Conservation (phyloP, 2,888 invertebrate species). For the Heliconius aoede region DNA sequence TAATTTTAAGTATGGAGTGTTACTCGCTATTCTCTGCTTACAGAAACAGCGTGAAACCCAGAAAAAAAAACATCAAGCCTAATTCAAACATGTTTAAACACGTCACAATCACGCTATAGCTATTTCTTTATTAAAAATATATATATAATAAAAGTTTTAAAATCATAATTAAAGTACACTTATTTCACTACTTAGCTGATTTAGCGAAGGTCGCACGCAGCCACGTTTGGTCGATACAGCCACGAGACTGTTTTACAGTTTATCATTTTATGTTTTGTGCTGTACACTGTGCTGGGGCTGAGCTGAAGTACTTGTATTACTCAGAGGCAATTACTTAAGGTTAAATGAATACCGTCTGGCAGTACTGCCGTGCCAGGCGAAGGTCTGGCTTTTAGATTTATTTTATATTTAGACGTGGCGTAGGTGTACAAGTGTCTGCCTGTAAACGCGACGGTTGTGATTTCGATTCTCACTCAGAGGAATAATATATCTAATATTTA, state of each 20-base stretch:
- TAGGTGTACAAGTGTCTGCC: too few species aligned
- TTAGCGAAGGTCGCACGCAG: slow-evolving; percentile 22
- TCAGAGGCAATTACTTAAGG: slow-evolving; percentile 22
- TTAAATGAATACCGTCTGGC: slow-evolving; percentile 21
- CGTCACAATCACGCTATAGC: not conserved
- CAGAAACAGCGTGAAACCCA: too few species aligned
- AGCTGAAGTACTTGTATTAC: slow-evolving; percentile 8
- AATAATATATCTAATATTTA: too few species aligned
- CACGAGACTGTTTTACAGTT: slow-evolving; percentile 22
- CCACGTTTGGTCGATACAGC: slow-evolving; percentile 18
- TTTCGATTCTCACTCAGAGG: too few species aligned
- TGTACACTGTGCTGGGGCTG: not conserved
- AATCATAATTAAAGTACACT: not conserved
- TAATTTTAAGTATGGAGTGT: too few species aligned
- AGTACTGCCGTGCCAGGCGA: not conserved
- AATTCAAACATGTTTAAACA: too few species aligned
- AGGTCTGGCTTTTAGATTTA: slow-evolving; percentile 3
- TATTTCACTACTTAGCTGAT: not conserved
- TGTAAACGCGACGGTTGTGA: too few species aligned
- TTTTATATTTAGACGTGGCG: not conserved
- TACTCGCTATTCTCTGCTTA: too few species aligned
- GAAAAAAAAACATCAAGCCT: not conserved
- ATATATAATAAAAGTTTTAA: too few species aligned
- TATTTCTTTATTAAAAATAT: not conserved
- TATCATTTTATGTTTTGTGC: slow-evolving; percentile 16